Percentiles rank a stretch among this genome's conserved stretches.
Evolutionary conservation across 2,797 vertebrate species (phyloP).

Genomic region (Hypotaenidia philippensis): DNA sequence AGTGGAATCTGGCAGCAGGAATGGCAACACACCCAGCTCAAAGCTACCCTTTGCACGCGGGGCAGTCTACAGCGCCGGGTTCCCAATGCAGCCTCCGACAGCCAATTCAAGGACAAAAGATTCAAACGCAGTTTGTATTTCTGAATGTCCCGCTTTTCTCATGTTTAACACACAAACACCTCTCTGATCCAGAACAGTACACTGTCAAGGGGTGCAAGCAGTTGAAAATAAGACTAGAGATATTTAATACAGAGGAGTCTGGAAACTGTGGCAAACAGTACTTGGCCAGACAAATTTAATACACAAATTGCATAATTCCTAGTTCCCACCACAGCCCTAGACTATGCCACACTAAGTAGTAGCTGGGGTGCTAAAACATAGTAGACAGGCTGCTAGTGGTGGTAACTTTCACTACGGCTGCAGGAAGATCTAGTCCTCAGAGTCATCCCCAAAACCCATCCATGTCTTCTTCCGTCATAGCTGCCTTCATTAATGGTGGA

Average conservation of each 20-base stretch:
- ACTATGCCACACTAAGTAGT: neutral
- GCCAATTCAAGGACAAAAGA: neutral
- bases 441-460: neutral
- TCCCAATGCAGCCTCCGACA: neutral
- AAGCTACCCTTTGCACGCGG: neutral
- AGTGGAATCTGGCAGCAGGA: neutral
- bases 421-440: neutral
- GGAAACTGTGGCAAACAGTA: neutral
- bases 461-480: neutral
- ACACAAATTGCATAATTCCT: neutral
- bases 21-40: neutral
- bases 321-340: neutral
- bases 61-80: neutral
- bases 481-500: neutral
- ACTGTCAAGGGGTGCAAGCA: neutral
- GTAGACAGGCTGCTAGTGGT: neutral
- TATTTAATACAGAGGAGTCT: neutral
- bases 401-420: neutral
- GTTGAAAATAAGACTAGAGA: neutral
- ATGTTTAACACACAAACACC: neutral
- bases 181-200: neutral
- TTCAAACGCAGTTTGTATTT: neutral
- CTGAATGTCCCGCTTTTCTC: neutral
- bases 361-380: neutral
- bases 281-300: neutral